Evolutionary conservation across 2,113 vertebrate species (phyloP), one percentile per base, ranked within the genome.

Genomic region (Pteropus alecto): DNA sequence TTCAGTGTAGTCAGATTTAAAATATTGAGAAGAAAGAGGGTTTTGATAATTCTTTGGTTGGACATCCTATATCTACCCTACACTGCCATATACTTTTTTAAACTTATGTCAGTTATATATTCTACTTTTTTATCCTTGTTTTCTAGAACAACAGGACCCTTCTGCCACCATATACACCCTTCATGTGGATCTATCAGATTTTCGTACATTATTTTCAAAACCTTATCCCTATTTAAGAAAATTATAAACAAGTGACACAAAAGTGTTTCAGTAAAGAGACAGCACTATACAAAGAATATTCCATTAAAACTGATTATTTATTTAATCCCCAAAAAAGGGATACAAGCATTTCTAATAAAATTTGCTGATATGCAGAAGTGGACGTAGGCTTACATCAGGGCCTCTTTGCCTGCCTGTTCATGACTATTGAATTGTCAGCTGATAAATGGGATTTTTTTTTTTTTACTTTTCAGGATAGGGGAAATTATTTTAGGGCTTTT

Each of bases 1-100:
- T 96, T 90, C 14, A 93, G 9, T 82, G 18, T 96, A 89, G 22
- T 92, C 60, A 70, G 16, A 38, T 87, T 90, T 61, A 81, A 93
- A 85, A 87, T 82, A 71, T 18, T 83, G 79, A 86, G 3, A 21
- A 77, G 26, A 74, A 92, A 85, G 87, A 93, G 60, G 8, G 26
- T 70, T 70, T 38, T 48, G 11, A 19, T 83, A 76, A 85, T 92
- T 94, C 51, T 78, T 94, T 67, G 14, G 12, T 58, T 35, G 46
- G 46, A 16, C 48, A 95, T 81, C 14, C 19, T 76, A 22, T 85
- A 70, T 43, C 21, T 85, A 56, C 26, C 22, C 35, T 73, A 58
- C 8, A 74, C 51, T 67, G 60, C 38, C n/a, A 24, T 54, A 83
- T 9, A 38, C 3, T 92, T 83, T 83, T 33, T 41, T 67, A 91